Base-by-base conservation (phyloP, 2,888 invertebrate species). In the Agriopis leucophaearia region DNA sequence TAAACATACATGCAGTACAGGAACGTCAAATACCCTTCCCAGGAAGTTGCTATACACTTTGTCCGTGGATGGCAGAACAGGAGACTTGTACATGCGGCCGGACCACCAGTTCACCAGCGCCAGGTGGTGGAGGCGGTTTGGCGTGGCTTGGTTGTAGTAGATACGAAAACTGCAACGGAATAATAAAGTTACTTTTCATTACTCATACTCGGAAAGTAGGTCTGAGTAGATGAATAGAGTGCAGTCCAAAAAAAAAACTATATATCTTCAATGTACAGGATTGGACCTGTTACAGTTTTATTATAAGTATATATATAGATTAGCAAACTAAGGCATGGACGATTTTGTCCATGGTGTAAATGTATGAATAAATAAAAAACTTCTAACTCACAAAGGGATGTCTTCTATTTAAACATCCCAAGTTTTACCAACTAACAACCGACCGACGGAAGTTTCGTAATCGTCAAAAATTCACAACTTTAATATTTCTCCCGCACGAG, bases 21-120 rank as follows among this genome's bases (percentile, higher is more conserved):
- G 97, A 0, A 97, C 95, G 48, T 94, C 89, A 71, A 97, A 96
- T 0, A 95, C 84, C 70, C 96, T 92, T 36, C 95, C 95, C 51
- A 94, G 90, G 78, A 97, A 96, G 86, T 97, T 94, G 16, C 94
- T 89, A 83, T 96, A 97, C 38, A 96, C 95, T 35, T 94, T 94
- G 47, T 93, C 91, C 0, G 95, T 89, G 0, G 94, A 88, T 0
- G 96, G 96, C 50, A 97, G 85, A 0, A 96, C 93, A 0, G 97
- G 97, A 0, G 95, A 95, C 74, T 95, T 95, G 83, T 96, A 96
- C 12, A 97, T 87, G 0, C 95, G 95, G 0, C 92, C 94, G 6
- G 95, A 94, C 95, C 96, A 97, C 97, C 97, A 97, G 85, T 97
- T 97, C 10, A 97, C 95, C 76, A 96, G 86, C 1, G 94, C 88